Evolutionary conservation across 1,140 invertebrate genomes (phyloP).

Genomic region (Tetragonula clypearis): DNA sequence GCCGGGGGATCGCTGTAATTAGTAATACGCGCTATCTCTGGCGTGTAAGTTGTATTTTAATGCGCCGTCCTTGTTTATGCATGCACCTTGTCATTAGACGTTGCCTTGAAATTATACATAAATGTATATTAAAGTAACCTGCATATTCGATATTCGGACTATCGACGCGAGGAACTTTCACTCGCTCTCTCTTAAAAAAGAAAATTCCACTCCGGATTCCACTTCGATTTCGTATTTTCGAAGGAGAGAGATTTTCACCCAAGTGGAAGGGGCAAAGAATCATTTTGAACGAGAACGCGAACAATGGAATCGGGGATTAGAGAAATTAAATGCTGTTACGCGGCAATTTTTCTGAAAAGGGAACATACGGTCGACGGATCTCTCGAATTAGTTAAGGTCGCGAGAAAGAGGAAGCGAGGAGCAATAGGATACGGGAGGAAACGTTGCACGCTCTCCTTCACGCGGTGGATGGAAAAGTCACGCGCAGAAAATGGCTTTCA

Average conservation of each 20-base stretch:
- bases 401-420: constrained; percentile 30
- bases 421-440: neutral
- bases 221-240: neutral
- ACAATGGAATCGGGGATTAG: neutral
- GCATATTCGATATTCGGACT: neutral
- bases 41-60: neutral
- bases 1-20: constrained; percentile 6
- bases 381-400: constrained; percentile 48
- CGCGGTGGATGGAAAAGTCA: neutral
- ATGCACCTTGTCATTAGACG: neutral
- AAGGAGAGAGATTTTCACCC: neutral
- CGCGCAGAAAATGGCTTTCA: constrained; percentile 61
- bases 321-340: neutral
- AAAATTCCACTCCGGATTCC: too few relatives aligned
- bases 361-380: neutral
- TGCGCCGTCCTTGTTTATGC: neutral
- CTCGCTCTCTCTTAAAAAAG: neutral
- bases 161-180: neutral
- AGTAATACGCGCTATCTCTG: neutral
- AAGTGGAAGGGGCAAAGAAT: neutral
- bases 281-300: neutral
- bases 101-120: neutral
- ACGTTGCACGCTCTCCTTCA: constrained; percentile 2
- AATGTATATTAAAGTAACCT: neutral
- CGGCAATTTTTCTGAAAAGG: neutral